Evolutionary conservation across 2,888 invertebrate genomes (phyloP), one percentile per base, ranked within the genome.

Genomic region (Alitta virens): DNA sequence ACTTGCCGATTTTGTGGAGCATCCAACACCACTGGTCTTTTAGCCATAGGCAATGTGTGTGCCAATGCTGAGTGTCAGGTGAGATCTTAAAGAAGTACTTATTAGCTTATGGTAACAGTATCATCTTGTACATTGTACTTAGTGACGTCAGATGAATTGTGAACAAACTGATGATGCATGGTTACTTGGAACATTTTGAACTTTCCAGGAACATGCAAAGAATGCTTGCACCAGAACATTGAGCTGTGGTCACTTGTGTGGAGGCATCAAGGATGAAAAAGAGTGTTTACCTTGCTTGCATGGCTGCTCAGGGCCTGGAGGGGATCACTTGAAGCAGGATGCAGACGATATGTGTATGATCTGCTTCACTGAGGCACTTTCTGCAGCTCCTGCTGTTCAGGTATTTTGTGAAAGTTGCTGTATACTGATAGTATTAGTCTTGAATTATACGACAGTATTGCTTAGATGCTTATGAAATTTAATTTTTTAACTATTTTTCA

Each of bases 281-380:
- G 84, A 86, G 9, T 98, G 97, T 77, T 84, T 97, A 71, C 94
- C 96, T 1, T 98, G 98, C 78, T 84, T 98, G 68, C 89, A 91
- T 74, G 90, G 94, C 1, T 96, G 96, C 77, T 73, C 74, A 52
- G 75, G 74, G 38, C 55, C 67, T 16, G 74, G 74, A 56, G 77
- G 76, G 43, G 77, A 76, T 38, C 53, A 63, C 12, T 85, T 97
- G 56, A 90, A 92, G 18, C 98, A 98, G 82, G 98, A 98, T 81
- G 94, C 94, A 0, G 98, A 98, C 76, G 98, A 98, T 80, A 95
- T 98, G 94, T 98, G 98, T 83, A 97, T 98, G 93, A 94, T 98
- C 73, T 98, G 98, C 82, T 98, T 98, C 83, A 94, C 95, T 0
- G 98, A 98, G 81, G 94, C 97, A 0, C 84, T 98, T 49, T 91